Percentiles rank a stretch among this genome's conserved stretches.
Evolutionary conservation across 1,140 invertebrate species (phyloP).

Genomic region (Pissodes strobi): DNA sequence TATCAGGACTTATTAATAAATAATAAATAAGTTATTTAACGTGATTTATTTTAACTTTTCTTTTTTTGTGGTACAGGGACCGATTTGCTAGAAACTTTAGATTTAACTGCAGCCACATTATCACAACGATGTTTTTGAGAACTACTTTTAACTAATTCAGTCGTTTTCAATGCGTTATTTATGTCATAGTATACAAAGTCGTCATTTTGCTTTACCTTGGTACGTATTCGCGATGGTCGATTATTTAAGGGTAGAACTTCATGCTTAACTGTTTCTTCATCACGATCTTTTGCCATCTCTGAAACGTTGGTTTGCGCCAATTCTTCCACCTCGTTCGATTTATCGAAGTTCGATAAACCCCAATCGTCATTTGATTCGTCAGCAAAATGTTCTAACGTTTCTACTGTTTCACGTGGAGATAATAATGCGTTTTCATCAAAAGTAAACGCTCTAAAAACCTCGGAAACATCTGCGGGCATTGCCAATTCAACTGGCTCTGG

Average conservation of each 20-base stretch:
- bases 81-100: not conserved
- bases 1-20: too few species aligned
- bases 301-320: too few species aligned
- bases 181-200: slow-evolving; percentile 27
- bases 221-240: slow-evolving; percentile 18
- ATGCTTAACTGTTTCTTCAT: not conserved
- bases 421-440: not conserved
- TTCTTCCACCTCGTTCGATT: not conserved
- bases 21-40: not conserved
- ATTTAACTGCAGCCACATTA: not conserved
- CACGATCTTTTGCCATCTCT: not conserved
- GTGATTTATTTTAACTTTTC: not conserved
- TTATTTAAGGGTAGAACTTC: not conserved
- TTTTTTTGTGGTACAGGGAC: slow-evolving; percentile 1
- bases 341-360: slow-evolving; percentile 3
- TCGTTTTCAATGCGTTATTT: not conserved
- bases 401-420: not conserved
- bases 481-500: slow-evolving; percentile 22
- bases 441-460: slow-evolving; percentile 1
- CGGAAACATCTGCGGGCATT: slow-evolving; percentile 23
- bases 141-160: not conserved
- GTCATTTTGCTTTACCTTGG: slow-evolving; percentile 13
- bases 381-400: not conserved
- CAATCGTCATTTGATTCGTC: slow-evolving; percentile 29
- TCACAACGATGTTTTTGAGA: not conserved